phyloP scores from a whole-genome alignment of 2,888 invertebrate genomes.

The Latrodectus hesperus region DNA sequence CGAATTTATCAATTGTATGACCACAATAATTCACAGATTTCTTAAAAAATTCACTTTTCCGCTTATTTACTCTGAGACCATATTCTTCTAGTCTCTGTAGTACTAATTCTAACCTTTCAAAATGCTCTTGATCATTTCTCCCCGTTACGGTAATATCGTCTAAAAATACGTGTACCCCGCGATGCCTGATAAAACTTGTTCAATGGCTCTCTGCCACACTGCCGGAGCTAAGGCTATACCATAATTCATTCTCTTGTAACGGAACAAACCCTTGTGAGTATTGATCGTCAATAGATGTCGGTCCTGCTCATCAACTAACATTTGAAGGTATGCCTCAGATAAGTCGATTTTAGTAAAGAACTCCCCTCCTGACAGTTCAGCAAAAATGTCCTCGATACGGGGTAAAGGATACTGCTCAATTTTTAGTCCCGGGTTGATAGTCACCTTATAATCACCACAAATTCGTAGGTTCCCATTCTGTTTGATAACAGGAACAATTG shows the following conservation, averaged over 20 bases:
- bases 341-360: slow-evolving; percentile 74
- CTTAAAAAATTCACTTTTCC: too few relatives aligned
- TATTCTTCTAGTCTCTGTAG: too few relatives aligned
- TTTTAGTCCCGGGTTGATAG: slow-evolving; percentile 72
- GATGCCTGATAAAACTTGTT: too few relatives aligned
- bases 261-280: slow-evolving; percentile 72
- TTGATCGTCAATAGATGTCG: slow-evolving; percentile 72
- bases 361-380: slow-evolving; percentile 71
- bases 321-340: slow-evolving; percentile 73
- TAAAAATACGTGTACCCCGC: too few relatives aligned
- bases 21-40: slow-evolving; percentile 39
- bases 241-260: too few relatives aligned
- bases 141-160: too few relatives aligned
- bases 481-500: slow-evolving; percentile 74
- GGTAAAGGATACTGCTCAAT: slow-evolving; percentile 72
- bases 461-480: slow-evolving; percentile 72
- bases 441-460: slow-evolving; percentile 73
- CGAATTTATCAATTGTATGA: slow-evolving; percentile 39
- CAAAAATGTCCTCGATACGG: slow-evolving; percentile 71
- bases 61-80: too few relatives aligned
- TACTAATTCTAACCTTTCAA: too few relatives aligned
- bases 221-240: too few relatives aligned
- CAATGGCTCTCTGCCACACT: too few relatives aligned
- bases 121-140: too few relatives aligned
- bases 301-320: slow-evolving; percentile 72